phyloP scores from a whole-genome alignment of 2,797 vertebrate genomes.

The Menidia menidia region DNA sequence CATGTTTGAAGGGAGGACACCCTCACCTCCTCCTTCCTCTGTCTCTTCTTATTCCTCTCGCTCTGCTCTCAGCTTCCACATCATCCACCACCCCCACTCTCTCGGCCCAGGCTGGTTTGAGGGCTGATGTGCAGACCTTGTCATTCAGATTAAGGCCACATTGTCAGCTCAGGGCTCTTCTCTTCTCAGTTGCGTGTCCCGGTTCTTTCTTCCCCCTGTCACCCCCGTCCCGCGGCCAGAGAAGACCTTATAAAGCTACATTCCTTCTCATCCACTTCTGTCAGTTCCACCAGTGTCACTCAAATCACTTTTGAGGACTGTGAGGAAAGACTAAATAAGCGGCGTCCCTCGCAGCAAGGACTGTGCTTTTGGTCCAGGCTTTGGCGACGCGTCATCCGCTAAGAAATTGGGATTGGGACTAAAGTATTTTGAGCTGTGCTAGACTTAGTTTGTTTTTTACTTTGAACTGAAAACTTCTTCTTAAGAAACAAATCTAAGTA shows the following conservation, averaged over 20 bases:
- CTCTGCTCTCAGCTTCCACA: slow-evolving; percentile 78
- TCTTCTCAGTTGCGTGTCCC: slow-evolving; percentile 59
- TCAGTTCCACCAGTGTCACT: slow-evolving; percentile 83
- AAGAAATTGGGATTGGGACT: slow-evolving; percentile 29
- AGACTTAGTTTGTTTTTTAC: slow-evolving; percentile 3
- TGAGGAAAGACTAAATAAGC: slow-evolving; percentile 46
- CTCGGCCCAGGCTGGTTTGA: slow-evolving; percentile 59
- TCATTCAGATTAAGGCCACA: slow-evolving; percentile 92
- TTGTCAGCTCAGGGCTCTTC: slow-evolving; percentile 86
- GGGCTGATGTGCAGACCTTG: slow-evolving; percentile 83
- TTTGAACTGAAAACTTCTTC: slow-evolving; percentile 23
- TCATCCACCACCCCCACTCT: slow-evolving; percentile 71
- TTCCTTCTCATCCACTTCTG: slow-evolving; percentile 83
- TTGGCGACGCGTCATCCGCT: slow-evolving; percentile 29
- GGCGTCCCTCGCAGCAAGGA: slow-evolving; percentile 60
- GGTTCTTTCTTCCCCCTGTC: slow-evolving; percentile 72
- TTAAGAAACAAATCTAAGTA: slow-evolving; percentile 3
- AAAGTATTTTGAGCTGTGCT: slow-evolving; percentile 16
- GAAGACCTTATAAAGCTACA: slow-evolving; percentile 77
- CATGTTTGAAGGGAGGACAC: slow-evolving; percentile 79
- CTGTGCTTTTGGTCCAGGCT: slow-evolving; percentile 63
- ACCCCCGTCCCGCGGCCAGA: slow-evolving; percentile 70
- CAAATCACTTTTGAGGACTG: slow-evolving; percentile 71
- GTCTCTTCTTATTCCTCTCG: slow-evolving; percentile 73
- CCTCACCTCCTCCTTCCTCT: slow-evolving; percentile 57